phyloP scores from a whole-genome alignment of 2,888 invertebrate species.

The Opisthograptis luteolata region DNA sequence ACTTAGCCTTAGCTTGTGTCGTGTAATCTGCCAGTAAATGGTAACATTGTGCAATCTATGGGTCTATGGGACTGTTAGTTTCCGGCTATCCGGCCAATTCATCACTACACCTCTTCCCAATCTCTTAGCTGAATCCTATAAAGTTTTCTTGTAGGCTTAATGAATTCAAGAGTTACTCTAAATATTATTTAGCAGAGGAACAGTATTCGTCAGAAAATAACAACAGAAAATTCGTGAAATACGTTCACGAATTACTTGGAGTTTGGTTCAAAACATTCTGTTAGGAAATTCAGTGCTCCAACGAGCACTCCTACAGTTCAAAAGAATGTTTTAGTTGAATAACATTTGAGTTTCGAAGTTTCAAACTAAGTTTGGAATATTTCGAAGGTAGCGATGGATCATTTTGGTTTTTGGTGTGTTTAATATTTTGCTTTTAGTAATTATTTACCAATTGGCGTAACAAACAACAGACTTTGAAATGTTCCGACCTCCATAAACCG shows the following conservation, averaged over 20 bases:
- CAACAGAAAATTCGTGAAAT: constrained; percentile 19
- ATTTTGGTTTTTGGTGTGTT: constrained; percentile 22
- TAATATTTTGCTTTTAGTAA: constrained; percentile 2
- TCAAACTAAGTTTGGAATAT: constrained; percentile 26
- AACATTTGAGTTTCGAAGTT: constrained; percentile 40
- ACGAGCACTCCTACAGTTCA: constrained; percentile 24
- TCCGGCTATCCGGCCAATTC: not conserved
- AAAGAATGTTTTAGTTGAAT: constrained; percentile 40
- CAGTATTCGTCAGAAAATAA: constrained; percentile 13
- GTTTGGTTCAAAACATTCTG: constrained; percentile 25
- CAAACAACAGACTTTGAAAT: constrained; percentile 1
- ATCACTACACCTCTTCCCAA: not conserved
- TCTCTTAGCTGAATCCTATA: not conserved
- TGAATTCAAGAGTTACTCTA: constrained; percentile 16
- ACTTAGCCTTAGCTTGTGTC: too few relatives aligned
- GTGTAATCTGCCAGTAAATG: too few relatives aligned
- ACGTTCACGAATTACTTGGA: constrained; percentile 19
- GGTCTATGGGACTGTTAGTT: not conserved
- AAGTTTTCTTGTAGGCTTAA: constrained; percentile 19
- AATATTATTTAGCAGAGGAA: constrained; percentile 14
- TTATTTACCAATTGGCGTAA: not conserved
- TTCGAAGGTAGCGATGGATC: constrained; percentile 23
- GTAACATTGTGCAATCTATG: not conserved
- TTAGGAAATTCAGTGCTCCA: constrained; percentile 24
- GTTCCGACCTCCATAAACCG: too few relatives aligned